Evolutionary conservation across 1,140 invertebrate species (phyloP).

Genomic region (Caenorhabditis brenneri): DNA sequence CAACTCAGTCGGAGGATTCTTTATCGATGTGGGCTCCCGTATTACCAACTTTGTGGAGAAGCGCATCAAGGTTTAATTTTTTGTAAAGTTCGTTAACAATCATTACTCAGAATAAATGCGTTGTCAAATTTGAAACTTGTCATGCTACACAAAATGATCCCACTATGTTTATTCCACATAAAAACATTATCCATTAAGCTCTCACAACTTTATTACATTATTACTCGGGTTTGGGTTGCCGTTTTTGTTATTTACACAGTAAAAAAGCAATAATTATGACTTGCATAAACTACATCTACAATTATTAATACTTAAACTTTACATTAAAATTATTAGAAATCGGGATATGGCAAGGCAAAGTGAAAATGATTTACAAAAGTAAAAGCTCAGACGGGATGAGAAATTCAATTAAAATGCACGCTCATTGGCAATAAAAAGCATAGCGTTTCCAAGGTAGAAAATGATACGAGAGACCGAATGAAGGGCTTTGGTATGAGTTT

Average conservation of each 20-base stretch:
- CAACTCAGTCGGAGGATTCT: slow-evolving; percentile 12
- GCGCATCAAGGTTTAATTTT: background rate
- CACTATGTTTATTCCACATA: no score
- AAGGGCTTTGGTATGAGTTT: background rate
- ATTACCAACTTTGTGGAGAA: slow-evolving; percentile 25
- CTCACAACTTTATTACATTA: slow-evolving; percentile 20
- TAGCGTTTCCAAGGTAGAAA: background rate
- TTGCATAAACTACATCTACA: background rate
- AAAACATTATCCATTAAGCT: background rate
- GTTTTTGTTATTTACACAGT: background rate
- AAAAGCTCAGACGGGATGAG: background rate
- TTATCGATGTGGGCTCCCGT: slow-evolving; percentile 3
- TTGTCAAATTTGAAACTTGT: no score
- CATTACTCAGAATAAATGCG: background rate
- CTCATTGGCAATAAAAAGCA: slow-evolving; percentile 25
- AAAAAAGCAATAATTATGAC: background rate
- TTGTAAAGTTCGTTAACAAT: background rate
- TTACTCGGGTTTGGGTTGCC: background rate
- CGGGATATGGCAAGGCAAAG: slow-evolving; percentile 22
- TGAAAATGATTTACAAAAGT: no score
- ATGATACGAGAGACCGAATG: slow-evolving; percentile 21
- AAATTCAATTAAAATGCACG: background rate
- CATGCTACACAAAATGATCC: no score
- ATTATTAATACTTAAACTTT: background rate
- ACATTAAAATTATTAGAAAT: background rate